Evolutionary conservation across 2,888 invertebrate species (phyloP), one percentile per base, ranked within the genome.

Genomic region (Leptopilina myrica): DNA sequence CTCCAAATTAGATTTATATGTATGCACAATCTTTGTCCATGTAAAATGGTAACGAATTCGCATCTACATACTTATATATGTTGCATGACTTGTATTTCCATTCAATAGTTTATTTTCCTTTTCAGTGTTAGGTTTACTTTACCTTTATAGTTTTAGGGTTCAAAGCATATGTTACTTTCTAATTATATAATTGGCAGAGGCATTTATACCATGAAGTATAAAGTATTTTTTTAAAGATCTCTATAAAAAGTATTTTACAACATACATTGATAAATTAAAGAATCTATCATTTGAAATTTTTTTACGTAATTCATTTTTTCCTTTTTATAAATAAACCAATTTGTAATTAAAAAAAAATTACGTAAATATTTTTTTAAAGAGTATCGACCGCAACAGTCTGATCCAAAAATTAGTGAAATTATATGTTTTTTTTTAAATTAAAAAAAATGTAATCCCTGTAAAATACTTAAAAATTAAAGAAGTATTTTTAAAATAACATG

Each of bases 161-260:
- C n/a, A 6, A 11, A n/a, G 15, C 33, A 56, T 73, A 40, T 15
- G 33, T 73, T 73, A 73, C 73, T 40, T 73, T 73, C 11, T 73
- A 73, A 56, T 56, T 73, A 73, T 73, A 73, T 73, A 73, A 56
- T 73, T 56, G 56, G 33, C 33, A 73, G 56, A 73, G 56, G 56
- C 73, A 56, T 40, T 14, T 49, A 49, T 49, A 49, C 49, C 49
- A 49, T 49, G 12, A 11, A 49, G 4, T 8, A 26, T 9, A 9
- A 1, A 9, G 33, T 20, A 33, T 64, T 64, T 33, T 64, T 8
- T 43, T 0, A 64, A 64, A 33, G 64, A 64, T 64, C 15, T 62
- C 15, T 62, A 26, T 33, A 15, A 62, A 15, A 62, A 20, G 20
- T 62, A 62, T 9, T 62, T 62, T 62, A 62, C 62, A 8, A 62